Conservation (phyloP, 2,797 vertebrate species). For the Limnodromus scolopaceus region DNA sequence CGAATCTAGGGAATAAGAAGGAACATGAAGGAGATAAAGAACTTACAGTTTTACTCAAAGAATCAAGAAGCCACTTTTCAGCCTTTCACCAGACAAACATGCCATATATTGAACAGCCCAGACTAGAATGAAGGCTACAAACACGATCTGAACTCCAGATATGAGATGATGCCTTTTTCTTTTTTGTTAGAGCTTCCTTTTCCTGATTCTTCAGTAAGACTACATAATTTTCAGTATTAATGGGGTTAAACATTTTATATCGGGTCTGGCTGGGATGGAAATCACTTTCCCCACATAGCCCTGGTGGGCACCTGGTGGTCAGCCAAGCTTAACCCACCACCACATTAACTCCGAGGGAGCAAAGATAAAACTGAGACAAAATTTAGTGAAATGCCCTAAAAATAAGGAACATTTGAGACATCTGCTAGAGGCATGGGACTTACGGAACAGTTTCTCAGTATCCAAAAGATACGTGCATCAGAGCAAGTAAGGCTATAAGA, state of each 20-base stretch:
- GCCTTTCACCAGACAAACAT: not conserved
- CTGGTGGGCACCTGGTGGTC: not conserved
- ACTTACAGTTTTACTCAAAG: not conserved
- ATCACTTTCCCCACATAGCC: not conserved
- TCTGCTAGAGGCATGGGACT: not conserved
- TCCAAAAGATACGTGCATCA: not conserved
- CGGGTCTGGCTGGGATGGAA: not conserved
- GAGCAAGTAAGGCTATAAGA: not conserved
- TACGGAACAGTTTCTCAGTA: not conserved
- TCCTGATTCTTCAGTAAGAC: not conserved
- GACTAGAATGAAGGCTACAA: not conserved
- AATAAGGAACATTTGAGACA: not conserved
- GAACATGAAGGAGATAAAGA: not conserved
- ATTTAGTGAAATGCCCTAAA: not conserved
- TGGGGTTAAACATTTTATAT: not conserved
- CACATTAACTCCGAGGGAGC: not conserved
- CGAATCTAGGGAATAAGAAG: not conserved
- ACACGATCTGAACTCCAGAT: not conserved
- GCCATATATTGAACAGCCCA: not conserved
- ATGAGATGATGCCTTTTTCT: not conserved
- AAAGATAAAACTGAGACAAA: not conserved
- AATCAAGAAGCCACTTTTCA: not conserved
- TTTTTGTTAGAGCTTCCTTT: not conserved
- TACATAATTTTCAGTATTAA: not conserved
- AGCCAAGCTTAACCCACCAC: not conserved